phyloP scores from a whole-genome alignment of 1,140 invertebrate species.

The Pseudomyrmex cubaensis region DNA sequence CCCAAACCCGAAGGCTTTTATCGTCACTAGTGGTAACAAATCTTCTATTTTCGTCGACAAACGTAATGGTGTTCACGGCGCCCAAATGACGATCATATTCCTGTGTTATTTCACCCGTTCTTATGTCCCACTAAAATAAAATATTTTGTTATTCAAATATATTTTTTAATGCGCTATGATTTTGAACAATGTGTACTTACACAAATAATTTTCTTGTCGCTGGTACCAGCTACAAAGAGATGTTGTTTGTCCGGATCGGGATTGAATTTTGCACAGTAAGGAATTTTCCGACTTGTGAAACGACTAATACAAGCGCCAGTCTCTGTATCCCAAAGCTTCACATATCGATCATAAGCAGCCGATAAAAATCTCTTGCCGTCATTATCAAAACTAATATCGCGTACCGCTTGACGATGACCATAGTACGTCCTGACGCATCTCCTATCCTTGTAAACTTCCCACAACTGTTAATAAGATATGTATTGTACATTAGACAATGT shows the following conservation, averaged over 20 bases:
- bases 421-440: slow-evolving; percentile 98
- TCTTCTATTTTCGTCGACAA: slow-evolving; percentile 98
- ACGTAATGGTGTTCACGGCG: slow-evolving; percentile 99
- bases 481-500: background rate
- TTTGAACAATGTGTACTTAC: slow-evolving; percentile 88
- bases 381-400: slow-evolving; percentile 99
- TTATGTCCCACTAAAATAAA: slow-evolving; percentile 95
- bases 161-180: slow-evolving; percentile 35
- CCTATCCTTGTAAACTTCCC: slow-evolving; percentile 99
- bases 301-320: slow-evolving; percentile 96
- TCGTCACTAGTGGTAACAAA: slow-evolving; percentile 99
- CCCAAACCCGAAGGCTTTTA: slow-evolving; percentile 99
- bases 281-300: slow-evolving; percentile 97
- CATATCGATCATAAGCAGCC: slow-evolving; percentile 96
- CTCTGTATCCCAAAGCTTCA: slow-evolving; percentile 99
- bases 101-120: slow-evolving; percentile 97
- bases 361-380: slow-evolving; percentile 96
- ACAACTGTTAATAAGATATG: slow-evolving; percentile 88
- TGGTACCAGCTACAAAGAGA: slow-evolving; percentile 98
- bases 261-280: slow-evolving; percentile 99
- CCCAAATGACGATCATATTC: slow-evolving; percentile 99
- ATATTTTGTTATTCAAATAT: background rate
- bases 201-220: slow-evolving; percentile 99
- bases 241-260: slow-evolving; percentile 99
- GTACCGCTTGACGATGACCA: slow-evolving; percentile 98